phyloP scores from a whole-genome alignment of 2,888 invertebrate species.

The Aspidiotus rigidus region DNA sequence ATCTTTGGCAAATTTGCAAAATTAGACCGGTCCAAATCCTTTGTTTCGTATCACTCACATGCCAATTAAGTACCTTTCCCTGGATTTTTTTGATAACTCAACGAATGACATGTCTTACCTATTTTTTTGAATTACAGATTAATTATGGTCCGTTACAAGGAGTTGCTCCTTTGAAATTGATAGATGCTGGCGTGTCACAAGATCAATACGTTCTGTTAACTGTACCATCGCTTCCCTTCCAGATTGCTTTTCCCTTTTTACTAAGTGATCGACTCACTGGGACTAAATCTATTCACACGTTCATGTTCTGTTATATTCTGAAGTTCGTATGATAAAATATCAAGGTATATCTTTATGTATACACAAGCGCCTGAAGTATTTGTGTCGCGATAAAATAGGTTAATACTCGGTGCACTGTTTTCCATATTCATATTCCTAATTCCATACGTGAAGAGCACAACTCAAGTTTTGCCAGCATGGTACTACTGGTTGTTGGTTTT shows the following conservation, averaged over 20 bases:
- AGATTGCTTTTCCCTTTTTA: constrained; percentile 80
- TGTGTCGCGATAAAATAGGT: too few relatives aligned
- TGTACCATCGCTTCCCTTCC: constrained; percentile 86
- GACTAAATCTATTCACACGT: constrained; percentile 77
- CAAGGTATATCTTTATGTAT: too few relatives aligned
- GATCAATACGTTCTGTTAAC: constrained; percentile 87
- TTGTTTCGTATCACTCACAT: constrained; percentile 72
- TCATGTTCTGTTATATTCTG: constrained; percentile 58
- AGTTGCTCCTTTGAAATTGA: constrained; percentile 85
- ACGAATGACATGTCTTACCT: neutral
- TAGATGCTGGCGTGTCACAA: constrained; percentile 91
- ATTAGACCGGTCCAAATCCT: constrained; percentile 71
- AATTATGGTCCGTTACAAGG: constrained; percentile 93
- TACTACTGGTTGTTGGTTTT: too few relatives aligned
- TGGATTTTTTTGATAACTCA: neutral
- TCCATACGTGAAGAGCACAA: too few relatives aligned
- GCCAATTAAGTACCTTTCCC: constrained; percentile 40
- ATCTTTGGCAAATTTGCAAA: constrained; percentile 70
- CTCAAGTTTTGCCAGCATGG: too few relatives aligned
- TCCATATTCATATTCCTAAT: too few relatives aligned
- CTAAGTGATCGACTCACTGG: constrained; percentile 76
- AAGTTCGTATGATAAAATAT: too few relatives aligned
- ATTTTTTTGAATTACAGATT: constrained; percentile 53
- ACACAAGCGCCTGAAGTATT: too few relatives aligned
- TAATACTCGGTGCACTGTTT: too few relatives aligned